Evolutionary conservation across 2,797 vertebrate species (phyloP).

Genomic region (Artibeus jamaicensis): DNA sequence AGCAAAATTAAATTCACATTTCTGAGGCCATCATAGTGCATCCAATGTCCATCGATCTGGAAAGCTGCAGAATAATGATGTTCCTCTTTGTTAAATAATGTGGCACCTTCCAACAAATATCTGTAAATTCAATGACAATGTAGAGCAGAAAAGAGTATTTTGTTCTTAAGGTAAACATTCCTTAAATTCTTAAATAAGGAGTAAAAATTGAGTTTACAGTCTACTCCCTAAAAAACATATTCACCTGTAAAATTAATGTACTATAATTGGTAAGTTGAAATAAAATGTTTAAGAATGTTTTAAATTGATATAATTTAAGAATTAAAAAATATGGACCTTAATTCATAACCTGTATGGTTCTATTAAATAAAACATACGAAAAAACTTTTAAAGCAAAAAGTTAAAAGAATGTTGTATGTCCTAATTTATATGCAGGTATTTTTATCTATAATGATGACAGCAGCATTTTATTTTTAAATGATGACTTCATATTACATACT

Average conservation of each 20-base stretch:
- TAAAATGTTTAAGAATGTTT: neutral
- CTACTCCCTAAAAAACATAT: neutral
- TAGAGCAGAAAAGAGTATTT: neutral
- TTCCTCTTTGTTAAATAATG: slow-evolving; percentile 92
- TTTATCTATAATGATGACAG: neutral
- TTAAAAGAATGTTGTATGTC: slow-evolving; percentile 1
- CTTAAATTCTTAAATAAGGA: slow-evolving; percentile 18
- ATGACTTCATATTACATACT: neutral
- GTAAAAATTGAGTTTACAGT: slow-evolving; percentile 9
- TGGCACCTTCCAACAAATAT: slow-evolving; percentile 92
- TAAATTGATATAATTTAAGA: neutral
- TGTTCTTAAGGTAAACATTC: neutral
- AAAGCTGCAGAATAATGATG: slow-evolving; percentile 93
- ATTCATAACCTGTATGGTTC: neutral
- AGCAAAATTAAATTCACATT: slow-evolving; percentile 91
- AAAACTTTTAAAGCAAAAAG: slow-evolving; percentile 7
- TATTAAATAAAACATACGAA: slow-evolving; percentile 16
- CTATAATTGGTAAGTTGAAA: neutral
- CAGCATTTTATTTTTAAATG: slow-evolving; percentile 39
- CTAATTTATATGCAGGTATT: neutral
- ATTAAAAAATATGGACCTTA: neutral
- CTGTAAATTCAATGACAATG: slow-evolving; percentile 77
- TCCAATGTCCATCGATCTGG: slow-evolving; percentile 90
- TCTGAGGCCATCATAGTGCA: slow-evolving; percentile 91
- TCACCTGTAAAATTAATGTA: neutral